Conservation (phyloP, 2,797 vertebrate species). For the Pteropus rufus region DNA sequence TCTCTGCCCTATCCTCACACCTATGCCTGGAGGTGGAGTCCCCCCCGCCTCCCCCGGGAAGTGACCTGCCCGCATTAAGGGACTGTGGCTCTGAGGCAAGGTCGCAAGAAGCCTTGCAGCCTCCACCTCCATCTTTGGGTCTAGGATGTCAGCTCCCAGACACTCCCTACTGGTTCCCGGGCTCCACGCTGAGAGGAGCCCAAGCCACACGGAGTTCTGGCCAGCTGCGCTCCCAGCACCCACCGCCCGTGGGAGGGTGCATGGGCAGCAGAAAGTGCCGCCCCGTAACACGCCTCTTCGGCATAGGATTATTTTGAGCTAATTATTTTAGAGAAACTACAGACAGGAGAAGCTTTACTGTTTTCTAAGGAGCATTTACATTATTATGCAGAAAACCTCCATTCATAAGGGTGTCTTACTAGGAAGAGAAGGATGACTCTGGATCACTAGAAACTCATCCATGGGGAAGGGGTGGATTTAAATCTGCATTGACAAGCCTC, state of each 20-base stretch:
- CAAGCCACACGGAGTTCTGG: fast-evolving
- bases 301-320: neutral
- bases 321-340: neutral
- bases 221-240: neutral
- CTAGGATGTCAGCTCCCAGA: neutral
- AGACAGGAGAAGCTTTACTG: neutral
- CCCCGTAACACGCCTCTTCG: neutral
- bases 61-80: neutral
- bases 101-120: neutral
- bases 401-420: neutral
- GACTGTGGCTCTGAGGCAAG: neutral
- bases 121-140: neutral
- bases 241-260: no score
- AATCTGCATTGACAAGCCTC: neutral
- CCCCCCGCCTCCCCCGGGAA: fast-evolving
- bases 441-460: neutral
- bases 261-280: no score
- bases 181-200: neutral
- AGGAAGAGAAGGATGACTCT: neutral
- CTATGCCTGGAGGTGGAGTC: neutral
- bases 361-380: neutral
- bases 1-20: neutral
- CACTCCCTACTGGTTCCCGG: neutral
- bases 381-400: neutral
- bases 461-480: neutral